Base-by-base conservation (phyloP, 2,797 vertebrate species). In the Dermochelys coriacea region DNA sequence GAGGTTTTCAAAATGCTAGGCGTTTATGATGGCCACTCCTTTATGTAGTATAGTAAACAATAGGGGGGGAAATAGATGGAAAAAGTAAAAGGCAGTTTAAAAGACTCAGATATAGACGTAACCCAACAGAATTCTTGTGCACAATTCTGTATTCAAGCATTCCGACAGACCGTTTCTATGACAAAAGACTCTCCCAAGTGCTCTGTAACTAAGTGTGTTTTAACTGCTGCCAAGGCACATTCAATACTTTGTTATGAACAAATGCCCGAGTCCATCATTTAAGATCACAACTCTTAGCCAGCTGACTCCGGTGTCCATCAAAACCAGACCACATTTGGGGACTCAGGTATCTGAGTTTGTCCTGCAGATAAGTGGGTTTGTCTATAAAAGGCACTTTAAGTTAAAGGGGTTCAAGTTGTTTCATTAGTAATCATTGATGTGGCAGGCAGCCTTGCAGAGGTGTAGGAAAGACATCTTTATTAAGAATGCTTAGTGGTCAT, bases 201-300 rank as follows among this genome's bases (percentile, higher is more conserved):
- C 37, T 93, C 93, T 55, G 51, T 84, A 96, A 1, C 74, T 95
- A 91, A 96, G 90, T 37, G 41, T 55, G 96, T 93, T 47, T 47
- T 75, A 75, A 47, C 71, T 75, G 59, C 91, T 96, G 96, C 97
- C 95, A 94, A 97, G 75, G 91, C 45, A 52, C 86, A 91, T 54
- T 89, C 88, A 95, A 79, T 34, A 74, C 57, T 45, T 95, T 31
- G 1, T 92, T 41, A 50, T 18, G 80, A 94, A 90, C 61, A 89
- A 96, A 92, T 84, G 85, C 25, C 89, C 94, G 71, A 75, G 23
- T 25, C 64, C 21, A 2, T 71, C 64, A 21, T 19, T 71, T 71
- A 18, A 71, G 19, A 37, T 37, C 64, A 71, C 19, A n/a, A 34
- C n/a, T 37, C 41, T 75, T 15, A 75, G 41, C 41, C 25, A 25